Evolutionary conservation across 1,140 invertebrate species (phyloP), one percentile per base, ranked within the genome.

Genomic region (Camponotus pennsylvanicus): DNA sequence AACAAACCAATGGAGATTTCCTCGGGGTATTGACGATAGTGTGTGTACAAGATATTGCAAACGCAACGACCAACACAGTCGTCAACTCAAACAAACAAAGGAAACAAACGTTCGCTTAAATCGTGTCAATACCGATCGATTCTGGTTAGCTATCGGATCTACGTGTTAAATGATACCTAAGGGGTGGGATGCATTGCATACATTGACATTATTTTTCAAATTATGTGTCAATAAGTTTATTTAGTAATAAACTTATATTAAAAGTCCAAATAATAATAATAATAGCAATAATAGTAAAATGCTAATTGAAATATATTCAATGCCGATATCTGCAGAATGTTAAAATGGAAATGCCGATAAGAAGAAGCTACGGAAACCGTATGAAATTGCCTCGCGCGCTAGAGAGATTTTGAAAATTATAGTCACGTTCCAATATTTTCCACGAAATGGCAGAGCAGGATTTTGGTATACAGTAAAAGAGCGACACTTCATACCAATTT

Each of bases 101-200:
- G 55, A 69, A 86, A 80, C 87, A 88, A 89, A 89, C 87, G 82
- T 55, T 84, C 88, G 66, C 79, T 70, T 89, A 86, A 89, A 89
- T 89, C 87, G 82, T 61, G 82, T 82, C 88, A 88, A 88, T 70
- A 61, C 42, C 84, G 77, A 77, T 88, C 27, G 13, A 32, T 84
- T 27, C 34, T 55, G 67, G 87, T 88, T 88, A 78, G 85, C 73
- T 77, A 86, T 34, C 75, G 82, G 75, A 89, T 89, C 87, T 86
- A 61, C 49, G 55, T 85, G 42, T 88, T 85, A 79, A 88, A 85
- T 75, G 73, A 59, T 59, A 78, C 49, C 66, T 85, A 70, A 9
- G 55, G 34, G 82, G 52, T 57, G 21, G n/a, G 18, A 18, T 18
- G 18, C 21, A 61, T 52, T 66, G 37, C 73, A 73, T 15, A 34